A percentile compares a stretch with the other conserved stretches of the same genome.
Evolutionary conservation across 2,888 invertebrate species (phyloP).

Genomic region (Scelioninae gen. 2): DNA sequence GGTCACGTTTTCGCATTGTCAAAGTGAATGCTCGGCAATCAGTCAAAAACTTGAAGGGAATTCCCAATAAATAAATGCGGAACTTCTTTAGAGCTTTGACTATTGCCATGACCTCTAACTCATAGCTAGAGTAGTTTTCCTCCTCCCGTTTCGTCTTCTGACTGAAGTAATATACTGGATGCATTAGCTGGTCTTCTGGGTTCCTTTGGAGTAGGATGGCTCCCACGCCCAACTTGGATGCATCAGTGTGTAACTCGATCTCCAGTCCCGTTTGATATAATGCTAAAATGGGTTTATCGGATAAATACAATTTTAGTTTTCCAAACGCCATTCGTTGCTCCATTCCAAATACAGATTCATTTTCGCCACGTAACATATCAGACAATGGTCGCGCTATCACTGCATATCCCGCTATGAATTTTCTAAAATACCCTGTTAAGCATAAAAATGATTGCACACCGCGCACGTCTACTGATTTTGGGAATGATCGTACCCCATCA

Average conservation of each 20-base stretch:
- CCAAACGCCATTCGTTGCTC: slow-evolving; percentile 2
- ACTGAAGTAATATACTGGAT: slow-evolving; percentile 63
- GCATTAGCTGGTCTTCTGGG: slow-evolving; percentile 60
- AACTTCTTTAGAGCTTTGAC: slow-evolving; percentile 64
- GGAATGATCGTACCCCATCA: not conserved
- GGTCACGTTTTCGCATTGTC: not conserved
- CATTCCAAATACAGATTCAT: not conserved
- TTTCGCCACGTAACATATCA: not conserved
- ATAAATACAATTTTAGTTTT: not conserved
- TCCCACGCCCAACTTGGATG: slow-evolving; percentile 50
- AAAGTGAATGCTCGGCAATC: slow-evolving; percentile 46
- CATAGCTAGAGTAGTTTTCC: slow-evolving; percentile 62
- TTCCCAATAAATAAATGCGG: slow-evolving; percentile 50
- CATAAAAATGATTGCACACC: slow-evolving; percentile 55
- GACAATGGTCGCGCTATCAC: slow-evolving; percentile 1
- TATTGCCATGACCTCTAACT: slow-evolving; percentile 64
- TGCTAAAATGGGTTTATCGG: not conserved
- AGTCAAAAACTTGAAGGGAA: slow-evolving; percentile 53
- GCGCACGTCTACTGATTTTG: slow-evolving; percentile 28
- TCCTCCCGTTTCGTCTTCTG: slow-evolving; percentile 60
- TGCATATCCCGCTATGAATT: slow-evolving; percentile 39
- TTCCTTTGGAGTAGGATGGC: slow-evolving; percentile 61
- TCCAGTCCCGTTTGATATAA: slow-evolving; percentile 30
- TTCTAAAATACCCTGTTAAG: slow-evolving; percentile 59
- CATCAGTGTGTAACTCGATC: slow-evolving; percentile 55